Evolutionary conservation across 2,797 vertebrate genomes (phyloP).

Genomic region (Rallus crepitans): DNA sequence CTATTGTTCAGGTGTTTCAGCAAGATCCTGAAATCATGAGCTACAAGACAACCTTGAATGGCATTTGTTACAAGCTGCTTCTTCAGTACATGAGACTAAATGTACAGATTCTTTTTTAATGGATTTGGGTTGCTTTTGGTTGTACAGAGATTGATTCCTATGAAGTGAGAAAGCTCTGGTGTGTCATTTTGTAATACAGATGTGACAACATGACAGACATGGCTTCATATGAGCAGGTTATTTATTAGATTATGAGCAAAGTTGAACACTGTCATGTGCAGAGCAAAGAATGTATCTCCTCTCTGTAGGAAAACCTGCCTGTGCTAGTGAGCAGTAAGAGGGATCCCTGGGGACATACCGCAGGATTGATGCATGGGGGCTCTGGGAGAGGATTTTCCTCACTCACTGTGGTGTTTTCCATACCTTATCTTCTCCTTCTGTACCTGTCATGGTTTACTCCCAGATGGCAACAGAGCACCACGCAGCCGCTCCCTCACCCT

Average conservation of each 20-base stretch:
- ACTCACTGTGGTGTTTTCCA: background rate
- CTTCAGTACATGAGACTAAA: background rate
- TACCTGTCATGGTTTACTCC: too few species aligned
- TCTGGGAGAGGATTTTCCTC: background rate
- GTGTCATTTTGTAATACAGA: background rate
- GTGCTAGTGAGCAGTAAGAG: background rate
- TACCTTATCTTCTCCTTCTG: background rate
- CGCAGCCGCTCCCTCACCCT: too few species aligned
- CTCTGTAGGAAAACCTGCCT: background rate
- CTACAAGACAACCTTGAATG: background rate
- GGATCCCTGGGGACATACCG: background rate
- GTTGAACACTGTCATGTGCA: background rate
- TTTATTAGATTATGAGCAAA: conserved; percentile 45
- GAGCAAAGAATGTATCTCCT: background rate
- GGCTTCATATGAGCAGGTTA: background rate
- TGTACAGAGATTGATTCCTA: conserved; percentile 46
- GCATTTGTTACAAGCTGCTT: background rate
- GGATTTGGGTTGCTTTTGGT: conserved; percentile 36
- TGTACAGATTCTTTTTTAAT: conserved; percentile 9
- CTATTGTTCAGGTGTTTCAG: background rate
- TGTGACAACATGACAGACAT: conserved; percentile 29
- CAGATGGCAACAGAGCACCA: too few species aligned
- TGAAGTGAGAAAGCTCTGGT: conserved; percentile 12
- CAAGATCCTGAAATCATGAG: background rate
- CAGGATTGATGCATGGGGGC: background rate